Evolutionary conservation across 2,888 invertebrate species (phyloP), one percentile per base, ranked within the genome.

Genomic region (Carterocephalus palaemon): DNA sequence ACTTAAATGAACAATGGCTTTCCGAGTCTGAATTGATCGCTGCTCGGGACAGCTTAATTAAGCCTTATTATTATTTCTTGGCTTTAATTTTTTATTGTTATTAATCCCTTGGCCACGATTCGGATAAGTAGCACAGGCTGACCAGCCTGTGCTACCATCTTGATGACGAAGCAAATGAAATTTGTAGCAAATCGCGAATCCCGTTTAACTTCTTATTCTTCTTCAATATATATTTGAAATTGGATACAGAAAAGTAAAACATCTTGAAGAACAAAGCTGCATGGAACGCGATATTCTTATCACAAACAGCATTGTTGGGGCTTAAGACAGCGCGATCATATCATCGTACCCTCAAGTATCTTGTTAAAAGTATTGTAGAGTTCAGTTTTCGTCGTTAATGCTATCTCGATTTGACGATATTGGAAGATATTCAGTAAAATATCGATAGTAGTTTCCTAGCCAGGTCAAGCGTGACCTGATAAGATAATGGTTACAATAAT

Each of bases 281-380:
- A 10, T 23, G n/a, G n/a, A n/a, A n/a, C n/a, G 16, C 23, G 23
- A 40, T 40, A 40, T 31, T 40, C 31, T 22, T 31, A 23, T 40
- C 23, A 40, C 40, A 23, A 40, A 23, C 10, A 17, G 4, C 31
- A 16, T 17, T 17, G 16, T 23, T 36, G 2, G 8, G 23, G 9
- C n/a, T 16, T 9, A n/a, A 31, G n/a, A 31, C 22, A 22, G 28
- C 9, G 8, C 8, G 7, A 23, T 16, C 1, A 6, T 4, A 0
- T 9, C 9, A 8, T 9, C 23, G 16, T 4, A 10, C 29, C 8
- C 29, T 39, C 15, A 3, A 6, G n/a, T 2, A 12, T 16, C 22
- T 15, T 31, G n/a, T 19, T 7, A 31, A 15, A 7, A 22, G 1
- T 2, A 19, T 1, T 2, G 1, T 7, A 29, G 8, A 13, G 15